Evolutionary conservation across 2,113 vertebrate species (phyloP).

Genomic region (Eolophus roseicapilla): DNA sequence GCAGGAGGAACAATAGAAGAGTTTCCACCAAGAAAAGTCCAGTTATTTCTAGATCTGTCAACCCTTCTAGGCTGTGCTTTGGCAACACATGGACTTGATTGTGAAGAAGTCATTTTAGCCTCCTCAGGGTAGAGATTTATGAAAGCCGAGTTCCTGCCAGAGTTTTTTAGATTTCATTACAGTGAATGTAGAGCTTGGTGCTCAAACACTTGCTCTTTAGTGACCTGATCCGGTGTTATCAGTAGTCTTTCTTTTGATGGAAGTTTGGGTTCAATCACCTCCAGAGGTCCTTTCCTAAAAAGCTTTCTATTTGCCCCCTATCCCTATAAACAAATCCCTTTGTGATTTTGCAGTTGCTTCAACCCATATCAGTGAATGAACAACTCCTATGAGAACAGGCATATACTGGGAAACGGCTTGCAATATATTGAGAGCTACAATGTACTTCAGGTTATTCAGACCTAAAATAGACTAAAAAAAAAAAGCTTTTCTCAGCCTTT

Average conservation of each 20-base stretch:
- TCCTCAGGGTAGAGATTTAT: neutral
- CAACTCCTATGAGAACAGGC: neutral
- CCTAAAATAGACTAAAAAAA: neutral
- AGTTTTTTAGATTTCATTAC: neutral
- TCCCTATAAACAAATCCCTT: neutral
- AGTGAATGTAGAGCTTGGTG: neutral
- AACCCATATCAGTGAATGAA: neutral
- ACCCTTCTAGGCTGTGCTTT: neutral
- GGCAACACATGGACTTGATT: neutral
- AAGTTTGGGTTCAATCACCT: neutral
- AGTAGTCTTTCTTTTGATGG: neutral
- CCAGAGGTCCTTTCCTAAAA: neutral
- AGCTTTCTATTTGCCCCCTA: neutral
- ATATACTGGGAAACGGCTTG: neutral
- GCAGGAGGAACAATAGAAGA: neutral
- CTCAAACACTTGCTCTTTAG: neutral
- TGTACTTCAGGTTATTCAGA: neutral
- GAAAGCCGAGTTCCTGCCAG: neutral
- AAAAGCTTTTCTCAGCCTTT: neutral
- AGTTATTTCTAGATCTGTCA: slow-evolving; percentile 1
- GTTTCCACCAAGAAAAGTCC: neutral
- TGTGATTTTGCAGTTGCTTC: neutral
- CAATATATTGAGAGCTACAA: neutral
- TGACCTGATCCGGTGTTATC: neutral
- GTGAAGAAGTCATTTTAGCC: neutral